These are phyloP conservation scores for Palythoa grandiflora DNA, from an alignment of 92 coral and sea anemone genomes.

Conservation along the genomic window DNA sequence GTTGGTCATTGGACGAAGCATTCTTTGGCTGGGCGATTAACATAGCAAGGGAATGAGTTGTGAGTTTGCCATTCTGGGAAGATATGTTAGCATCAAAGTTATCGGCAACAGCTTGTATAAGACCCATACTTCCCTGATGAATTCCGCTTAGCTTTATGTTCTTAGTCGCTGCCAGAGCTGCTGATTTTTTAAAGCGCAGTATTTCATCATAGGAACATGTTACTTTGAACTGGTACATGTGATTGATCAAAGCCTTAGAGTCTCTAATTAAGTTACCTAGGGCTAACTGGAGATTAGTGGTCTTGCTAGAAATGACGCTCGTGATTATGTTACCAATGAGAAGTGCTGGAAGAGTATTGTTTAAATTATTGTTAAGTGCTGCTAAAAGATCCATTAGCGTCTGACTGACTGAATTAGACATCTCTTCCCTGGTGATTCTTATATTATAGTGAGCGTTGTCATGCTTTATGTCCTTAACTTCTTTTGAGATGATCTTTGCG, in stretches of 20 bases:
- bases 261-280: constrained; percentile 62
- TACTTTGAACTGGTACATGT: constrained; percentile 62
- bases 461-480: constrained; percentile 51
- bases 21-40: constrained; percentile 63
- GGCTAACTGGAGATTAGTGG: constrained; percentile 65
- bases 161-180: constrained; percentile 68
- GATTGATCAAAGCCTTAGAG: constrained; percentile 51
- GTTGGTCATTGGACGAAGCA: constrained; percentile 46
- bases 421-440: constrained; percentile 65
- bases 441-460: constrained; percentile 56
- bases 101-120: constrained; percentile 75
- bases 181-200: constrained; percentile 68
- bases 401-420: constrained; percentile 49
- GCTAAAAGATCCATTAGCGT: constrained; percentile 72
- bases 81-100: constrained; percentile 73
- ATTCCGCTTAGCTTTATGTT: constrained; percentile 64
- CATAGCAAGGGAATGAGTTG: constrained; percentile 68
- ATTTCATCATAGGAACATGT: constrained; percentile 80
- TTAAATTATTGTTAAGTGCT: constrained; percentile 52
- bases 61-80: constrained; percentile 73
- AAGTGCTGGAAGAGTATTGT: constrained; percentile 72
- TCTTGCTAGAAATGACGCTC: constrained; percentile 54
- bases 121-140: constrained; percentile 44
- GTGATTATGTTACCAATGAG: constrained; percentile 66
- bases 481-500: constrained; percentile 52